Evolutionary conservation across 2,113 vertebrate genomes (phyloP).

Genomic region (Chaetodon trifascialis): DNA sequence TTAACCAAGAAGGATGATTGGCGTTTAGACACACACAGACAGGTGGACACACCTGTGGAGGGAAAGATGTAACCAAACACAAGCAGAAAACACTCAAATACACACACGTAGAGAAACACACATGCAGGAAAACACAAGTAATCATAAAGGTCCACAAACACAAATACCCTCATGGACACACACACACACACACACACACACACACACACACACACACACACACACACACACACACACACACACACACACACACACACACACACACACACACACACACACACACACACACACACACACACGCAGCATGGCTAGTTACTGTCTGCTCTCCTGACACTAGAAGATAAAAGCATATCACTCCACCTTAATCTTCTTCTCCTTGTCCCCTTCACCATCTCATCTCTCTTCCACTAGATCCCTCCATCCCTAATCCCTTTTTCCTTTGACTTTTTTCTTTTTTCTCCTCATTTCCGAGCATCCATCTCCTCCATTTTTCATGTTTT

Average conservation of each 20-base stretch:
- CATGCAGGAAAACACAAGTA: not conserved
- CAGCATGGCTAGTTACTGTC: conserved; percentile 19
- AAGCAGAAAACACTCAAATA: not conserved
- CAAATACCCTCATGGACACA: not conserved
- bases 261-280: conserved; percentile 16
- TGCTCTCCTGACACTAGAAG: conserved; percentile 56
- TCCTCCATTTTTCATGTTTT: conserved; percentile 48
- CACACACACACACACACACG: conserved; percentile 18
- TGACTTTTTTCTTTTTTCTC: conserved; percentile 35
- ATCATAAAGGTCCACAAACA: conserved; percentile 15
- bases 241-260: conserved; percentile 10
- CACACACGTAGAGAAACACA: not conserved
- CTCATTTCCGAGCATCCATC: conserved; percentile 38
- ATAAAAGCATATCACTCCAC: conserved; percentile 59
- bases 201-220: conserved; percentile 11
- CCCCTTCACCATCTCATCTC: conserved; percentile 47
- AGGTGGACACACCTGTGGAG: not conserved
- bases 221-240: conserved; percentile 9
- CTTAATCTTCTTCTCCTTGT: conserved; percentile 61
- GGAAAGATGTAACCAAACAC: not conserved
- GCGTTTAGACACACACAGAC: conserved; percentile 52
- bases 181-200: conserved; percentile 5
- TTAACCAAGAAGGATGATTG: conserved; percentile 52
- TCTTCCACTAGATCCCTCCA: conserved; percentile 34
- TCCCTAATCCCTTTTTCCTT: conserved; percentile 64